Evolutionary conservation across 2,888 invertebrate species (phyloP).

Genomic region (Pyrocoelia pectoralis): DNA sequence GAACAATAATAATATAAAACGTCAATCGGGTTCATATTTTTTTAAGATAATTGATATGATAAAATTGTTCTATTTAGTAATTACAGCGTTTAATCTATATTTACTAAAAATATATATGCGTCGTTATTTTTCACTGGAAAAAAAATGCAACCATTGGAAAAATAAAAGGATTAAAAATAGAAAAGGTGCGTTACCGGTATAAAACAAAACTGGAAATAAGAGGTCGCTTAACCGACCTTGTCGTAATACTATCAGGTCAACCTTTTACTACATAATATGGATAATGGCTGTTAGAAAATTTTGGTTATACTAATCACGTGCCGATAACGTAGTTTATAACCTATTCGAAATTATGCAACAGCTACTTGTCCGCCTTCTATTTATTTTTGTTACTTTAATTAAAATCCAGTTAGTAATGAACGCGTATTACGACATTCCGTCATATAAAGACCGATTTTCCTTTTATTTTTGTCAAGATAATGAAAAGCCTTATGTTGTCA

Average conservation of each 20-base stretch:
- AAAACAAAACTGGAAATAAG: constrained; percentile 37
- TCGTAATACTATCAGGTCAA: constrained; percentile 39
- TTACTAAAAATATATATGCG: neutral
- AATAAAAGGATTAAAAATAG: neutral
- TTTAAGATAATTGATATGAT: neutral
- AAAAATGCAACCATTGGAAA: neutral
- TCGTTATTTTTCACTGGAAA: too few relatives aligned
- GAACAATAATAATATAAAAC: neutral
- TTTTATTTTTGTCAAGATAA: constrained; percentile 12
- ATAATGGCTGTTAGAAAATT: constrained; percentile 20
- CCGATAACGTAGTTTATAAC: constrained; percentile 19
- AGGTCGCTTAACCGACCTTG: constrained; percentile 42
- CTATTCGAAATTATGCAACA: constrained; percentile 17
- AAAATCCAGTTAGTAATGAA: constrained; percentile 3
- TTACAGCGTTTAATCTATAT: neutral
- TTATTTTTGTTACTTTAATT: constrained; percentile 5
- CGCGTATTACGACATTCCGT: constrained; percentile 1
- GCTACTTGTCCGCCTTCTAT: constrained; percentile 4
- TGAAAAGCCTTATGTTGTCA: constrained; percentile 11
- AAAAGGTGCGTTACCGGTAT: constrained; percentile 37
- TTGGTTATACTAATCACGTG: constrained; percentile 16
- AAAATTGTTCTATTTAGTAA: neutral
- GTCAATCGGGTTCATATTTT: neutral
- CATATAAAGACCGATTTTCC: neutral
- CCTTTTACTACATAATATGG: constrained; percentile 34